phyloP scores from a whole-genome alignment of 2,888 invertebrate genomes.

The Philereme vetulata region DNA sequence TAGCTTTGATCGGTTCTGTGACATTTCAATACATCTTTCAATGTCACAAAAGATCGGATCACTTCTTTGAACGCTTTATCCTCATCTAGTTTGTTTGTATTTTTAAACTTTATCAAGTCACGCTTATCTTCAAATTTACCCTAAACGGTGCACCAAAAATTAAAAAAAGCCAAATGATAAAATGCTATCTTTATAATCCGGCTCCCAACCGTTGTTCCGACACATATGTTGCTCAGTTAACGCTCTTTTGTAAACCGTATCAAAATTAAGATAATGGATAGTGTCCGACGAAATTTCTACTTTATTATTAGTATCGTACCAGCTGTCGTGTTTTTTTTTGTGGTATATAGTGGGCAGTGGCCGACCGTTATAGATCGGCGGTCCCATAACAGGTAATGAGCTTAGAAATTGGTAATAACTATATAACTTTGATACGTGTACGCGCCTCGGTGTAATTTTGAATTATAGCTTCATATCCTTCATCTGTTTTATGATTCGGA shows the following conservation, averaged over 20 bases:
- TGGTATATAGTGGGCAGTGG: constrained; percentile 63
- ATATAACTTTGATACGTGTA: constrained; percentile 64
- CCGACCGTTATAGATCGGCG: constrained; percentile 70
- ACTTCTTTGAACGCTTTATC: constrained; percentile 13
- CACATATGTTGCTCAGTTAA: constrained; percentile 75
- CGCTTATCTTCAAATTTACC: constrained; percentile 29
- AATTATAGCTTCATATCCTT: constrained; percentile 64
- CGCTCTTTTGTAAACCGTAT: constrained; percentile 80
- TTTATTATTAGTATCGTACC: constrained; percentile 68
- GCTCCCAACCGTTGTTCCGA: constrained; percentile 44
- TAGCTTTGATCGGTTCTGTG: constrained; percentile 23
- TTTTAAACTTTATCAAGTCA: constrained; percentile 20
- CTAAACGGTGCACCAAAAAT: constrained; percentile 36
- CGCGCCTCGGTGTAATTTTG: constrained; percentile 61
- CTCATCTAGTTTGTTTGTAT: constrained; percentile 22
- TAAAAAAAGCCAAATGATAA: constrained; percentile 41
- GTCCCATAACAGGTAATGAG: constrained; percentile 74
- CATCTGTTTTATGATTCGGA: constrained; percentile 52
- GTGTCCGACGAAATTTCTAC: constrained; percentile 75
- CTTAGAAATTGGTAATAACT: constrained; percentile 77
- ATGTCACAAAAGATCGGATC: constrained; percentile 18
- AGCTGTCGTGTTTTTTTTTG: constrained; percentile 72
- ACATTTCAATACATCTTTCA: constrained; percentile 35
- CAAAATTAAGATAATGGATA: constrained; percentile 81
- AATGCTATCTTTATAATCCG: constrained; percentile 52